A percentile compares a stretch with the other conserved stretches of the same genome.
phyloP scores from a whole-genome alignment of 2,113 vertebrate genomes.

The Syrmaticus mikado region DNA sequence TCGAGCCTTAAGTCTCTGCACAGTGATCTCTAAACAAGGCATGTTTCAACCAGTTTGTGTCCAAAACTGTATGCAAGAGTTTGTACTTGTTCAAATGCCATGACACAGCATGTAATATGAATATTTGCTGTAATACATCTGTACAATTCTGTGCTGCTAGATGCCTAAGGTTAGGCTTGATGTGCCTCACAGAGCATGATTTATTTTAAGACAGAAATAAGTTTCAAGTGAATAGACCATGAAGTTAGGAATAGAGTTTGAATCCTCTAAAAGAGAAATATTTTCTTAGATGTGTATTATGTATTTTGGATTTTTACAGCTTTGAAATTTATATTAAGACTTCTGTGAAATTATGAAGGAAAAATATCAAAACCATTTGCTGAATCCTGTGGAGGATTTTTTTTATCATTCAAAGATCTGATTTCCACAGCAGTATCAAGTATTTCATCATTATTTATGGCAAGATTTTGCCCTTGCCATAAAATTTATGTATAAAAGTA shows the following conservation, averaged over 20 bases:
- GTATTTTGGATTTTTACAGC: neutral
- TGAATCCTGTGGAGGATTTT: neutral
- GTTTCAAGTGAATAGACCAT: constrained; percentile 12
- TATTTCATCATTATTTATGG: neutral
- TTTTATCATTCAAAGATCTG: neutral
- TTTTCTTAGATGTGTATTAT: neutral
- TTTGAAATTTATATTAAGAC: neutral
- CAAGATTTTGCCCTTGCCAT: neutral
- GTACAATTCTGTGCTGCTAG: constrained; percentile 6
- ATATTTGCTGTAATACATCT: constrained; percentile 56
- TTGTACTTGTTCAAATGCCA: constrained; percentile 24
- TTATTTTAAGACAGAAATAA: constrained; percentile 20
- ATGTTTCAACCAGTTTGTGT: constrained; percentile 7
- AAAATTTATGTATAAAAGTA: too few species aligned
- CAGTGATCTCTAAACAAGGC: constrained; percentile 16
- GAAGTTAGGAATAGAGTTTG: neutral
- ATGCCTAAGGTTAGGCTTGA: constrained; percentile 29
- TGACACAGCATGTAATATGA: constrained; percentile 11
- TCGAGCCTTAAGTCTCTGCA: constrained; percentile 15
- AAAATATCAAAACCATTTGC: rapidly evolving
- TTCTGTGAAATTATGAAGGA: neutral
- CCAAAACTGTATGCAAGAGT: constrained; percentile 12
- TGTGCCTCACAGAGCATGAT: constrained; percentile 18
- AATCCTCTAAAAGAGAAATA: neutral
- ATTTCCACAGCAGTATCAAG: neutral